These are phyloP conservation scores for Popillia japonica DNA, from an alignment of 1,140 invertebrate species.

Conservation along the genomic window DNA sequence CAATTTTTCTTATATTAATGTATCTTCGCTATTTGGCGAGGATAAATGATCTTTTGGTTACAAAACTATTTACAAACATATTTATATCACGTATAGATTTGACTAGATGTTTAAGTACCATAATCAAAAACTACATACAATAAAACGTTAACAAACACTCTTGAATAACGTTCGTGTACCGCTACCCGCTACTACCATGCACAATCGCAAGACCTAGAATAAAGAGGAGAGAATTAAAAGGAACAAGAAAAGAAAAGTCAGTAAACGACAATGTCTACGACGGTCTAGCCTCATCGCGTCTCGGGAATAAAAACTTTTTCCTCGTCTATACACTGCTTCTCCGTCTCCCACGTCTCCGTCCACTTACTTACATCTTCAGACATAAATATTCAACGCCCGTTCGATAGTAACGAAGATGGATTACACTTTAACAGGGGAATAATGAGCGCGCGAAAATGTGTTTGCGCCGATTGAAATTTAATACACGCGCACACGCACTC, in stretches of 20 bases:
- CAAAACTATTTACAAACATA: too few relatives aligned
- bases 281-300: constrained; percentile 16
- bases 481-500: background rate
- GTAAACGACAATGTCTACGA: constrained; percentile 13
- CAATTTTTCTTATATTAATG: too few relatives aligned
- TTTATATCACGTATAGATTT: too few relatives aligned
- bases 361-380: background rate
- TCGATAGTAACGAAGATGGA: constrained; percentile 30
- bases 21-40: too few relatives aligned
- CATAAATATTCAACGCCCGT: constrained; percentile 29
- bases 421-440: constrained; percentile 26
- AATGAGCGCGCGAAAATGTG: constrained; percentile 32
- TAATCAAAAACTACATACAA: too few relatives aligned
- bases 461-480: constrained; percentile 32
- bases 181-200: background rate
- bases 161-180: background rate
- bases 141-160: too few relatives aligned
- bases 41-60: too few relatives aligned
- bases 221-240: background rate
- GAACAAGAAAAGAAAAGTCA: background rate
- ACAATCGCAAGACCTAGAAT: background rate
- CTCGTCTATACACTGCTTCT: background rate
- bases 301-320: constrained; percentile 29
- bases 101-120: too few relatives aligned
- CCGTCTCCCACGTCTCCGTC: background rate